Percentiles rank a stretch among this genome's conserved stretches.
phyloP scores from a whole-genome alignment of 2,113 vertebrate species.

The Ceyx melanurus region DNA sequence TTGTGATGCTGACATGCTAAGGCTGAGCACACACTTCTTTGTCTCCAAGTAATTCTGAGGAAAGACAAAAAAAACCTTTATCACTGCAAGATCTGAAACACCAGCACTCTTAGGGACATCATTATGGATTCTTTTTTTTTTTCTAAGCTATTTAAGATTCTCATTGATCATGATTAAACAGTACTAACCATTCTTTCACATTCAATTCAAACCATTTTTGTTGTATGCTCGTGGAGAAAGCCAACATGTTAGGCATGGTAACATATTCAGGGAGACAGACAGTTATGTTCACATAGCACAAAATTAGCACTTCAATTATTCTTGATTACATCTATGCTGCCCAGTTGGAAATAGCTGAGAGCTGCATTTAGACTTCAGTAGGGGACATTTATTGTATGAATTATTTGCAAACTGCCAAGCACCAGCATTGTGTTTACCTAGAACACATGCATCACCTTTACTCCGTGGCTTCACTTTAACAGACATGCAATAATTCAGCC shows the following conservation, averaged over 20 bases:
- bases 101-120: neutral
- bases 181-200: constrained; percentile 28
- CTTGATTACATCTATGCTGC: constrained; percentile 23
- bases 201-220: constrained; percentile 12
- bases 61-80: constrained; percentile 27
- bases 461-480: neutral
- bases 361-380: constrained; percentile 4
- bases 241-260: neutral
- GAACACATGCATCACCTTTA: neutral
- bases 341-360: constrained; percentile 32
- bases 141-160: constrained; percentile 20
- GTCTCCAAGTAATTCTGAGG: constrained; percentile 35
- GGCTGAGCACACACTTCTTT: constrained; percentile 4
- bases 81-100: constrained; percentile 19
- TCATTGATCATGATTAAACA: constrained; percentile 24
- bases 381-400: neutral
- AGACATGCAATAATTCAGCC: neutral
- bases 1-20: constrained; percentile 42
- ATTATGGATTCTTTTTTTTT: constrained; percentile 21
- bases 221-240: neutral
- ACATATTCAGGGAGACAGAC: neutral
- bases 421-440: neutral
- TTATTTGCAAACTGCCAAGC: constrained; percentile 49
- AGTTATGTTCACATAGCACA: constrained; percentile 4
- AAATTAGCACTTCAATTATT: constrained; percentile 38